phyloP scores from a whole-genome alignment of 2,888 invertebrate genomes.

The Margaritifera margaritifera region DNA sequence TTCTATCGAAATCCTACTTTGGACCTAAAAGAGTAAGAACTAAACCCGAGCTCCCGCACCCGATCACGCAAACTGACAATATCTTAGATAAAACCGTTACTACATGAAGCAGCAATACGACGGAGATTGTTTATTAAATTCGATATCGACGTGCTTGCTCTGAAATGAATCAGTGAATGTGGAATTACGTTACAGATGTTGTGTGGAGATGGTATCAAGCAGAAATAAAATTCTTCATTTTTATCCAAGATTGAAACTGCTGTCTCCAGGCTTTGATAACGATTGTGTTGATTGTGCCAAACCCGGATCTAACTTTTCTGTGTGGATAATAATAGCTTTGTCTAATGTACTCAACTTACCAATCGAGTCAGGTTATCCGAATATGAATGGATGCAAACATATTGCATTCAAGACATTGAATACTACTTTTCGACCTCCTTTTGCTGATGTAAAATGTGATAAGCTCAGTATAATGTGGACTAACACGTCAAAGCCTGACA shows the following conservation, averaged over 20 bases:
- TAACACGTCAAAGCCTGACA: conserved; percentile 6
- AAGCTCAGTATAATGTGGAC: conserved; percentile 17
- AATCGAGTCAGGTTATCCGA: conserved; percentile 10
- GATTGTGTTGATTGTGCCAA: conserved; percentile 7
- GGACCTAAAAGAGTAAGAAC: no score
- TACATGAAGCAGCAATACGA: no score
- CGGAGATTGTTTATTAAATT: conserved; percentile 7
- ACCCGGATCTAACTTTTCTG: conserved; percentile 1
- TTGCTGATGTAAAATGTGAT: conserved; percentile 7
- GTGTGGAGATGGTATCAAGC: conserved; percentile 13
- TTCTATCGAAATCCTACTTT: no score
- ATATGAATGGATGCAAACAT: conserved; percentile 5
- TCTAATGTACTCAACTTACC: conserved; percentile 12
- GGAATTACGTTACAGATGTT: conserved; percentile 16
- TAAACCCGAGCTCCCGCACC: no score
- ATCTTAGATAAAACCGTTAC: no score
- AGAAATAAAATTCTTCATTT: conserved; percentile 2
- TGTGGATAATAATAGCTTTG: conserved; percentile 10
- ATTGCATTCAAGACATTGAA: conserved; percentile 8
- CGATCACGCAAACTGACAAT: no score
- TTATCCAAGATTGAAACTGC: conserved; percentile 1
- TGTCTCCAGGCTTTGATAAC: conserved; percentile 5
- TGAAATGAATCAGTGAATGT: conserved; percentile 9
- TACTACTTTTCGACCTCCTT: conserved; percentile 5
- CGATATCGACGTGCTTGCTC: background rate